A percentile compares a stretch with the other conserved stretches of the same genome.
Evolutionary conservation across 2,888 invertebrate species (phyloP).

Genomic region (Deroplatys truncata): DNA sequence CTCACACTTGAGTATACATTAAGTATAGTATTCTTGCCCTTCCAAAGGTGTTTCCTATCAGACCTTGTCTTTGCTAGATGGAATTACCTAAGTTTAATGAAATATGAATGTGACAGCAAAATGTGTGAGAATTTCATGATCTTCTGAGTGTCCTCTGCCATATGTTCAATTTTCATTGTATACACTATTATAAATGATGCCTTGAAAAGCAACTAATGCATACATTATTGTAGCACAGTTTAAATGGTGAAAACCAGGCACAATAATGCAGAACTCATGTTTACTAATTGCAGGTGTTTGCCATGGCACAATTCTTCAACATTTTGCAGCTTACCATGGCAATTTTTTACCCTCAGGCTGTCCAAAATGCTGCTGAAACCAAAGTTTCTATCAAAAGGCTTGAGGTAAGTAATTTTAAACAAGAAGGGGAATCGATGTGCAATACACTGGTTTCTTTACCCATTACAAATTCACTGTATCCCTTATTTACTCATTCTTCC

Average conservation of each 20-base stretch:
- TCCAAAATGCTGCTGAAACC: constrained; percentile 28
- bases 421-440: too few species aligned
- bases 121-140: too few species aligned
- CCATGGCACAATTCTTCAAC: constrained; percentile 74
- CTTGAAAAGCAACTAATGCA: background rate
- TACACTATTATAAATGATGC: background rate
- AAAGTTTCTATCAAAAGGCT: constrained; percentile 28
- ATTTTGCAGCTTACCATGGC: constrained; percentile 64
- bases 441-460: too few species aligned
- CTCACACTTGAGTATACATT: background rate
- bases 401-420: constrained; percentile 11
- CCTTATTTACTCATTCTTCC: too few species aligned
- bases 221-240: background rate
- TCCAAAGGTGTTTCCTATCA: too few species aligned
- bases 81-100: too few species aligned
- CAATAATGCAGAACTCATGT: background rate
- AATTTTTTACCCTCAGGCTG: constrained; percentile 49
- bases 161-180: too few species aligned
- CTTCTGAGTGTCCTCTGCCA: too few species aligned
- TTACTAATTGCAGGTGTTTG: constrained; percentile 56
- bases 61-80: too few species aligned
- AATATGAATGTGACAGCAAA: too few species aligned
- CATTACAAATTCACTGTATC: too few species aligned
- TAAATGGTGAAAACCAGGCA: background rate
- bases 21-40: too few species aligned